These are phyloP conservation scores for Tretioscincus oriximinensis DNA, from an alignment of 2,113 vertebrate species.

Conservation along the genomic window DNA sequence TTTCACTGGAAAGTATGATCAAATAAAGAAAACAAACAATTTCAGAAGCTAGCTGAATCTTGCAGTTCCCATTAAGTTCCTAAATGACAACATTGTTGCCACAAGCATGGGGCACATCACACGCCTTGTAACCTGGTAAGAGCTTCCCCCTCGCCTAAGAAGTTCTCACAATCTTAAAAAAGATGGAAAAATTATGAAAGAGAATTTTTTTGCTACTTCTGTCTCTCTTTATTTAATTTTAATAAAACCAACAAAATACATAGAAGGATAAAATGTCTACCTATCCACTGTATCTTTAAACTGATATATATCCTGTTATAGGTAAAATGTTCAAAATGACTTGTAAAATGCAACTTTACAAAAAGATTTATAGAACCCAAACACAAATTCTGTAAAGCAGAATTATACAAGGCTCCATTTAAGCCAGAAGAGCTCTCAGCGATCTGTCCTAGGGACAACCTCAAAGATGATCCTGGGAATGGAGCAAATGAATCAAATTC, in stretches of 20 bases:
- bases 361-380: neutral
- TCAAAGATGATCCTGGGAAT: no score
- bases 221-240: neutral
- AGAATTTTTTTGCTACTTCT: neutral
- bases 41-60: neutral
- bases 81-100: neutral
- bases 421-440: no score
- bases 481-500: no score
- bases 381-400: neutral
- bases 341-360: neutral
- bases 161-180: neutral
- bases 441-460: no score
- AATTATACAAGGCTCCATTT: neutral
- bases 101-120: neutral
- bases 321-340: neutral
- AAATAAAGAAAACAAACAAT: neutral
- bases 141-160: neutral
- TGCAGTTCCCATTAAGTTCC: neutral
- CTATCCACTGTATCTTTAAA: neutral
- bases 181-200: no score
- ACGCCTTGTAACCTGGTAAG: neutral
- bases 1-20: neutral
- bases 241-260: neutral
- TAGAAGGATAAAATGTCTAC: neutral
- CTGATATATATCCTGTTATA: neutral